These are phyloP conservation scores for Nycticorax nycticorax DNA, from an alignment of 2,113 vertebrate genomes.

Conservation along the genomic window DNA sequence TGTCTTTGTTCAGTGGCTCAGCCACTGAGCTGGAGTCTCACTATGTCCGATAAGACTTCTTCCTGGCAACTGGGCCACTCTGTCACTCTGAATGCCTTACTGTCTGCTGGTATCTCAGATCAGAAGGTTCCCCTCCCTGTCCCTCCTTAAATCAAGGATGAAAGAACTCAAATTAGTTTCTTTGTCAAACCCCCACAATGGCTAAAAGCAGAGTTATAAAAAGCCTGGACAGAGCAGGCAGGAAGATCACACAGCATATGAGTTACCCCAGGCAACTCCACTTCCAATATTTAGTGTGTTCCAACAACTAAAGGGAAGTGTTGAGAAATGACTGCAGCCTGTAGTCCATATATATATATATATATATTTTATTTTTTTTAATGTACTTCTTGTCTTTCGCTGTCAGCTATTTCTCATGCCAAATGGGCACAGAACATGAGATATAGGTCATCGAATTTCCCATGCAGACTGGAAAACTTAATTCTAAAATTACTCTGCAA, in stretches of 20 bases:
- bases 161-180: not conserved
- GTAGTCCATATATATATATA: not conserved
- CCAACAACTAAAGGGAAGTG: not conserved
- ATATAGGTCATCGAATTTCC: not conserved
- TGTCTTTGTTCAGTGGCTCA: not conserved
- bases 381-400: not conserved
- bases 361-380: too few relatives aligned
- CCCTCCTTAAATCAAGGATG: not conserved
- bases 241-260: not conserved
- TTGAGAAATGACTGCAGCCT: not conserved
- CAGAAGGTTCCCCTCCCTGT: not conserved
- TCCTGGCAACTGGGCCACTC: not conserved
- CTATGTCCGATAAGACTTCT: not conserved
- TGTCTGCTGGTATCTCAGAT: not conserved
- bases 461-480: not conserved
- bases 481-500: not conserved
- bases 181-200: not conserved
- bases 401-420: not conserved
- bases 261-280: not conserved
- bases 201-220: not conserved
- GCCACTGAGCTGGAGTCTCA: not conserved
- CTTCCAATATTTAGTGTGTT: not conserved
- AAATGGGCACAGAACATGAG: not conserved
- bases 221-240: not conserved
- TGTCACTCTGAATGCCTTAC: not conserved